Conservation (phyloP, 2,888 invertebrate genomes). For the Diaprepes abbreviatus region DNA sequence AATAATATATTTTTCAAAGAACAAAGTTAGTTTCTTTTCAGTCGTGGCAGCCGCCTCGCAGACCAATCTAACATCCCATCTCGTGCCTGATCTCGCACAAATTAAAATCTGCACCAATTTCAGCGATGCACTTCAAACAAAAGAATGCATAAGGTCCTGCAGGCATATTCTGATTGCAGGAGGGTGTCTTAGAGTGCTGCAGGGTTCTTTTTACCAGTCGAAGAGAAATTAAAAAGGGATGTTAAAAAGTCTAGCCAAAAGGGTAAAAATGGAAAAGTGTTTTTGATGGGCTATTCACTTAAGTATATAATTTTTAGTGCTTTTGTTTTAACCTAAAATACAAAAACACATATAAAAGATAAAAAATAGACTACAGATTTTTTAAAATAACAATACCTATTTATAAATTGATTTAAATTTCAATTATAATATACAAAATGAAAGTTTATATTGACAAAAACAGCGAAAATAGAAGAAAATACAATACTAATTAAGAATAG, state of each 20-base stretch:
- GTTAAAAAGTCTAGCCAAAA: slow-evolving; percentile 22
- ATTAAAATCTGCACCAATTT: slow-evolving; percentile 48
- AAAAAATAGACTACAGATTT: too few relatives aligned
- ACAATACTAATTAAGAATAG: too few relatives aligned
- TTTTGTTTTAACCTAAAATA: too few relatives aligned
- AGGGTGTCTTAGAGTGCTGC: slow-evolving; percentile 45
- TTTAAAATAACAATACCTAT: too few relatives aligned
- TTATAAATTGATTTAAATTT: too few relatives aligned
- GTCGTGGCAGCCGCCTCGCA: neutral
- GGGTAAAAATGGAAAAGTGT: slow-evolving; percentile 24
- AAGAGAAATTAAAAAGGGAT: slow-evolving; percentile 30
- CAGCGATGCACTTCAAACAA: slow-evolving; percentile 47
- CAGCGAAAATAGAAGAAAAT: too few relatives aligned
- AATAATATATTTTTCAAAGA: neutral
- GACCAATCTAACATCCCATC: neutral
- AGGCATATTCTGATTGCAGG: slow-evolving; percentile 46
- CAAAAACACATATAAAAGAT: too few relatives aligned
- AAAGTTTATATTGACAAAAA: too few relatives aligned
- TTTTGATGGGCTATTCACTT: slow-evolving; percentile 11
- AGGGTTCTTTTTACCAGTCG: slow-evolving; percentile 26
- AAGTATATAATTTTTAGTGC: neutral
- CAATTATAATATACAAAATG: too few relatives aligned
- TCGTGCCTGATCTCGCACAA: slow-evolving; percentile 45
- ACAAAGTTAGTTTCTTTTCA: slow-evolving; percentile 7
- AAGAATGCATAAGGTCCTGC: slow-evolving; percentile 48